These are phyloP conservation scores for Frankliniella intonsa DNA, from an alignment of 2,888 invertebrate species.

Conservation along the genomic window DNA sequence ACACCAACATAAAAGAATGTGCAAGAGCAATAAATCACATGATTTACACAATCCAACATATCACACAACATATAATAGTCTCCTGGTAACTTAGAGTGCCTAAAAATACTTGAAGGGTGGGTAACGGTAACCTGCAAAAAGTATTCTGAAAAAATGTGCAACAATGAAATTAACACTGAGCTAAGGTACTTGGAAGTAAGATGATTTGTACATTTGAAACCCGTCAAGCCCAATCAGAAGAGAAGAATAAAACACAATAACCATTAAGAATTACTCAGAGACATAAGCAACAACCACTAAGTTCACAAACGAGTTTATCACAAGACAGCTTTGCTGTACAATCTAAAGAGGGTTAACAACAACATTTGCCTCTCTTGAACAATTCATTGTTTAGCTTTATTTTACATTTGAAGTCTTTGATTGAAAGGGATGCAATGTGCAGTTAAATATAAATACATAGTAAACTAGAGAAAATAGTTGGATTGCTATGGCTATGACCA, in stretches of 20 bases:
- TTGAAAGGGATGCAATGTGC: not conserved
- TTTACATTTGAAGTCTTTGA: not conserved
- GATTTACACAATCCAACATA: too few species aligned
- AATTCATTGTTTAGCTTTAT: not conserved
- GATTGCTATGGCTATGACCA: not conserved
- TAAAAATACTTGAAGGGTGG: not conserved
- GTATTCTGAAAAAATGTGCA: not conserved
- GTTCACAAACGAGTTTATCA: not conserved
- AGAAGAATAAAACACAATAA: not conserved
- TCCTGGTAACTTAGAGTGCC: not conserved
- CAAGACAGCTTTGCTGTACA: constrained; percentile 4
- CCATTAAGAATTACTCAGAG: not conserved
- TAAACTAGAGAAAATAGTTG: not conserved
- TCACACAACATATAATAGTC: not conserved
- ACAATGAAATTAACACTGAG: not conserved
- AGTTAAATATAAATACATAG: not conserved
- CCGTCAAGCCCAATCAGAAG: not conserved
- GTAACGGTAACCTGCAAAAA: not conserved
- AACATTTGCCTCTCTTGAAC: not conserved
- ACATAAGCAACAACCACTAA: not conserved
- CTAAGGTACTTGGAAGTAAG: not conserved
- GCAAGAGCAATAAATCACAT: not conserved
- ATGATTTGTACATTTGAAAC: not conserved
- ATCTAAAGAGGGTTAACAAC: not conserved
- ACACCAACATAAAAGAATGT: not conserved